These are phyloP conservation scores for Pristis pectinata DNA, from an alignment of 2,797 vertebrate genomes.

Conservation along the genomic window DNA sequence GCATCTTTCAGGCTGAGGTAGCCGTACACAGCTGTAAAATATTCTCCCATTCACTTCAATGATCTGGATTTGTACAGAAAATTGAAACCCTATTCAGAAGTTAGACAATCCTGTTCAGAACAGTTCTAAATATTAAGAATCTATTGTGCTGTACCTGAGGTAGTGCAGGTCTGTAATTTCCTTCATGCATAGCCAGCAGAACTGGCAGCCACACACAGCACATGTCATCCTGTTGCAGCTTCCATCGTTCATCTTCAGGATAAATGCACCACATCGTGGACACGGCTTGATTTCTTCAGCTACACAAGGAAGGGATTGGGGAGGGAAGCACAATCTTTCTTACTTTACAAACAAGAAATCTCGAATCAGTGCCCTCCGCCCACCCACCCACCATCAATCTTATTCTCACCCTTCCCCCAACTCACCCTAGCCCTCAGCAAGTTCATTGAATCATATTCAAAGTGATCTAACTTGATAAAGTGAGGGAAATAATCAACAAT, in stretches of 20 bases:
- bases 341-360: background rate
- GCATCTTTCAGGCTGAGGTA: background rate
- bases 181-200: constrained; percentile 84
- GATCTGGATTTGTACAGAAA: background rate
- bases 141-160: constrained; percentile 62
- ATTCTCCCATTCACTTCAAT: background rate
- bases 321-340: background rate
- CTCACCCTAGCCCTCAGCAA: background rate
- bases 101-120: background rate
- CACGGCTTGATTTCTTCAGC: constrained; percentile 71
- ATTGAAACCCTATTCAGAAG: background rate
- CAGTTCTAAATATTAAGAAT: background rate
- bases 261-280: constrained; percentile 77
- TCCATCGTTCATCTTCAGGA: constrained; percentile 82
- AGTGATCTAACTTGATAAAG: background rate
- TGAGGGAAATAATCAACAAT: background rate
- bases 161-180: constrained; percentile 86
- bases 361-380: background rate
- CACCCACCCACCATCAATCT: background rate
- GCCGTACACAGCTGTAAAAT: background rate
- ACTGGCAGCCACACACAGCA: constrained; percentile 79
- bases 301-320: constrained; percentile 1
- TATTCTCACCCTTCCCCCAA: too few species aligned
- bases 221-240: constrained; percentile 87
- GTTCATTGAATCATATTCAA: background rate